These are phyloP conservation scores for Elephantulus edwardii DNA, from an alignment of 2,113 vertebrate genomes.

Conservation along the genomic window DNA sequence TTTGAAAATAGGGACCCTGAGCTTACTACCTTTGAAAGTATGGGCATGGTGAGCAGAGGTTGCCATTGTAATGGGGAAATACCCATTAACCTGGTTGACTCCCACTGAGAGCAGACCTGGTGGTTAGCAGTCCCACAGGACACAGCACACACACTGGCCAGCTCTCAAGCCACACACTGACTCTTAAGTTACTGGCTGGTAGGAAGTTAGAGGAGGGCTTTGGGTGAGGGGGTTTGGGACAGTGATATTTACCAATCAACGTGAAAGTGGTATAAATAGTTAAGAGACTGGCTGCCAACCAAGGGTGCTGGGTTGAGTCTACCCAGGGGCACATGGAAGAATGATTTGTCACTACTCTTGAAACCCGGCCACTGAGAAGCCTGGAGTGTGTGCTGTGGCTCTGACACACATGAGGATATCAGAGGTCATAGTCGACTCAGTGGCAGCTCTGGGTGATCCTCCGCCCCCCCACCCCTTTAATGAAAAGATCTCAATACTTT, in stretches of 20 bases:
- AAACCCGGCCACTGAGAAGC: neutral
- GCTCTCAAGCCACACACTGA: neutral
- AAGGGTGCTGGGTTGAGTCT: neutral
- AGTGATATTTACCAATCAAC: neutral
- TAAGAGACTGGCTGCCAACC: neutral
- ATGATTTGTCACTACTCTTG: neutral
- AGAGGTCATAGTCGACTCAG: neutral
- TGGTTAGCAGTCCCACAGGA: neutral
- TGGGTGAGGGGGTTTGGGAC: neutral
- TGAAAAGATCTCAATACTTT: neutral
- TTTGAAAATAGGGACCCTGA: neutral
- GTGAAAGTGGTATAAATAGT: neutral
- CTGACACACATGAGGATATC: neutral
- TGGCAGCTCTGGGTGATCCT: no score
- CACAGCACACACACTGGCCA: fast-evolving
- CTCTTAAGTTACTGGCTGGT: neutral
- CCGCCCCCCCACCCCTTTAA: no score
- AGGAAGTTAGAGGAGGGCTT: neutral
- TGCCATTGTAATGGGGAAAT: neutral
- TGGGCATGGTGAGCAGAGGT: neutral
- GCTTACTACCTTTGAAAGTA: neutral
- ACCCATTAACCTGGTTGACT: fast-evolving
- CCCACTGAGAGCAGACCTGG: neutral
- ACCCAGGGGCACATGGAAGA: neutral
- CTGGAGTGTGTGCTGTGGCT: neutral